A percentile compares a stretch with the other conserved stretches of the same genome.
These are phyloP conservation scores for Scelioninae gen. 1 DNA, from an alignment of 2,888 invertebrate genomes.

Conservation along the genomic window DNA sequence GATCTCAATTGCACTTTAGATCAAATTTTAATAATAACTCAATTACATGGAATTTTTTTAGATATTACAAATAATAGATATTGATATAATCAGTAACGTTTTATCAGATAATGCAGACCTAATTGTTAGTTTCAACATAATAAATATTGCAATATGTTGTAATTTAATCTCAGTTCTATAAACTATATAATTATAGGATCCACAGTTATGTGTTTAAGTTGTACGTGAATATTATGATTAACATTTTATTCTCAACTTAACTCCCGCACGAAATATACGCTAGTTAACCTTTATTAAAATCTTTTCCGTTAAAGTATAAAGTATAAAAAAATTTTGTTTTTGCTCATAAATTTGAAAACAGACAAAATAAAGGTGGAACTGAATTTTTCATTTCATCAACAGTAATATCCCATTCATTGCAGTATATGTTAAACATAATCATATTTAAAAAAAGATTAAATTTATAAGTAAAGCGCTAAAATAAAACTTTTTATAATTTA, in stretches of 20 bases:
- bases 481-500: no score
- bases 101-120: conserved; percentile 7
- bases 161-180: conserved; percentile 11
- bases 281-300: conserved; percentile 19
- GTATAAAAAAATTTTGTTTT: no score
- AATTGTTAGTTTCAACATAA: conserved; percentile 16
- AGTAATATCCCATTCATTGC: neutral
- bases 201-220: conserved; percentile 14
- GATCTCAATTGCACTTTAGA: neutral
- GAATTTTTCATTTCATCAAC: neutral
- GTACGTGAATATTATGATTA: conserved; percentile 13
- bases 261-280: neutral
- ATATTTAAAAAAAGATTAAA: no score
- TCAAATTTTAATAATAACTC: conserved; percentile 11
- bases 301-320: neutral
- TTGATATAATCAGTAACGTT: conserved; percentile 7
- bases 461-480: no score
- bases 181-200: conserved; percentile 7
- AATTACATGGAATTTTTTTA: conserved; percentile 5
- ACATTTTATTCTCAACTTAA: conserved; percentile 26
- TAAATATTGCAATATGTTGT: conserved; percentile 15
- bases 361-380: neutral
- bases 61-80: conserved; percentile 4
- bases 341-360: neutral
- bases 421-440: neutral